Evolutionary conservation across 2,113 vertebrate species (phyloP), one percentile per base, ranked within the genome.

Genomic region (Entomyzon cyanotis): DNA sequence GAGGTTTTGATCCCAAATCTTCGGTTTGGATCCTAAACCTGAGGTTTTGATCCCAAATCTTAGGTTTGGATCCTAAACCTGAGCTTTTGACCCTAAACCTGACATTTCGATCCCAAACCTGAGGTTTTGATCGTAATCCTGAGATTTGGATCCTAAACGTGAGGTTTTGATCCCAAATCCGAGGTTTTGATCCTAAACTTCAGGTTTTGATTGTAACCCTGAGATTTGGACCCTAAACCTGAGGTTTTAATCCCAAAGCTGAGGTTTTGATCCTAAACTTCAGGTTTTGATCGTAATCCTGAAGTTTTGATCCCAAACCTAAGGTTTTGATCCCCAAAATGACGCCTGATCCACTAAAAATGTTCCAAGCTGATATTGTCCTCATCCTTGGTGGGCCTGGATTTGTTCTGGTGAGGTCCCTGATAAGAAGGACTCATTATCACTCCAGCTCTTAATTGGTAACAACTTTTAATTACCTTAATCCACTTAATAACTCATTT

Each of bases 401-500:
- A 76, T 89, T 53, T 10, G 58, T 52, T 47, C 12, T 10, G 0
- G 49, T 0, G 11, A 35, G 39, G 39, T 8, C 4, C 1, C 19
- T 31, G 95, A 89, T 64, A 88, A 77, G 62, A 53, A 55, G 71
- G 33, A 22, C 59, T 23, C 0, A 22, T 84, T 94, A 95, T 92
- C 73, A 16, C 0, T 16, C 9, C 18, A 86, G 50, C 71, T 39
- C 39, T 44, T 64, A 55, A 68, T 1, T 10, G 75, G 60, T 76
- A 94, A 76, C 23, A 0, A 14, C 6, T 5, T n/a, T 84, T 96
- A 96, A 96, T 96, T 88, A 73, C 91, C 47, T 25, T 80, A 86
- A 95, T 92, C 86, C 86, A 7, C 44, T 86, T 95, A 94, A 92
- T n/a, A 49, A 73, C 19, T 44, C 4, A 17, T 83, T 87, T 73